Base-by-base conservation (phyloP, 92 coral and sea anemone species). In the Hydrozoanthus gracilis region DNA sequence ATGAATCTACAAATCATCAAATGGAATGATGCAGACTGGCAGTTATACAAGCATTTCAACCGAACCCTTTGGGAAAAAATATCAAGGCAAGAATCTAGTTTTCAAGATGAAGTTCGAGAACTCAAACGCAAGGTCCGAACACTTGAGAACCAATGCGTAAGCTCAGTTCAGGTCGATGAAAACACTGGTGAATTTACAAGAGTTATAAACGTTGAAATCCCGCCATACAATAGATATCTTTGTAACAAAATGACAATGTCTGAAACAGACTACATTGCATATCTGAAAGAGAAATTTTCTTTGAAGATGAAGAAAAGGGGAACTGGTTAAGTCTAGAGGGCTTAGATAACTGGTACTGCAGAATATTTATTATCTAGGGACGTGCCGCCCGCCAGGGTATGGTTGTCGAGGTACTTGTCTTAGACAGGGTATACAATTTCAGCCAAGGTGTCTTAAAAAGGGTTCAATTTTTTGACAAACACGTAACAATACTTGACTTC, bases 51-150 rank as follows among this genome's bases (percentile, higher is more conserved):
- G 6, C 86, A 93, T 65, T 95, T 96, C 74, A 96, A 96, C 91
- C 83, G 88, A 20, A 93, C 97, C 4, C 86, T 96, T 18, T 96
- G 99, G 99, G 84, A 88, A 71, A 93, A 87, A 67, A 87, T 96
- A 8, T 71, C 75, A 1, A 79, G 79, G 9, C 95, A 90, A 54
- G 98, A 95, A 82, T 45, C 88, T 4, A 84, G 84, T 13, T 96
- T 96, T 77, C 71, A 64, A 54, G 86, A 93, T 49, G 99, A 96
- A 75, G 92, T 96, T 20, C 15, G 18, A 60, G 92, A 94, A 62
- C 72, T 96, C 54, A 86, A 87, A 64, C 10, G 17, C 48, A 91
- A 91, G 73, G 79, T 86, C 15, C 62, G 8, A 64, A 78, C 66
- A 3, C 91, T 92, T 10, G 92, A 94, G 46, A 77, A 89, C 18